phyloP scores from a whole-genome alignment of 2,113 vertebrate species.

The Gavia stellata region DNA sequence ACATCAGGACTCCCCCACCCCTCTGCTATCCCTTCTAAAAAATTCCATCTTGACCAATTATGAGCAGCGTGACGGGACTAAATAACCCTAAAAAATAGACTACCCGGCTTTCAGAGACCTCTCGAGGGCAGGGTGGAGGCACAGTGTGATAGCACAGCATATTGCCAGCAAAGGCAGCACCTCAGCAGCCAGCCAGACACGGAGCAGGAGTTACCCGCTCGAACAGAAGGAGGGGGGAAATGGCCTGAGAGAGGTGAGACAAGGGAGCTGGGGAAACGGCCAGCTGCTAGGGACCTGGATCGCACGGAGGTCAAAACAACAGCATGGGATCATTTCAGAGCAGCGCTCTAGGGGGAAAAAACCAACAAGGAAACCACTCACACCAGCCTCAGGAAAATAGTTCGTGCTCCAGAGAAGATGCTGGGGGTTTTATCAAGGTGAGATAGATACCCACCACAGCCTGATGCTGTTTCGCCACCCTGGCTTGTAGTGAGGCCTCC shows the following conservation, averaged over 20 bases:
- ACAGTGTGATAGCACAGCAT: fast-evolving
- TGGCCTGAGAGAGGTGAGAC: neutral
- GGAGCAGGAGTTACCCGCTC: fast-evolving
- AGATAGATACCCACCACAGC: neutral
- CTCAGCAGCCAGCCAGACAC: neutral
- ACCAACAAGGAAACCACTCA: neutral
- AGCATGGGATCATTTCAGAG: neutral
- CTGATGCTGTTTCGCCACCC: fast-evolving
- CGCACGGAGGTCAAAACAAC: fast-evolving
- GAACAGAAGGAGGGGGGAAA: neutral
- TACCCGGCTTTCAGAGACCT: neutral
- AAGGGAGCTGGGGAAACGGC: fast-evolving
- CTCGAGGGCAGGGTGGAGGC: neutral
- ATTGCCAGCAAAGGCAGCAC: neutral
- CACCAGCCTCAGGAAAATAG: neutral
- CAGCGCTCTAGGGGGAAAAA: neutral
- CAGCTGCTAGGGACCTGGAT: neutral
- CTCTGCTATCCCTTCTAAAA: neutral
- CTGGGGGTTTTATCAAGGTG: neutral
- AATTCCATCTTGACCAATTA: neutral
- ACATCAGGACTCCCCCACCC: neutral
- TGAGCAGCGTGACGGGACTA: fast-evolving
- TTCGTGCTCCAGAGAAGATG: neutral
- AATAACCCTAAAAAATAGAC: neutral
- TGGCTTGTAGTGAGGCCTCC: fast-evolving